phyloP scores from a whole-genome alignment of 2,888 invertebrate genomes.

The Cacoxenus indagator region DNA sequence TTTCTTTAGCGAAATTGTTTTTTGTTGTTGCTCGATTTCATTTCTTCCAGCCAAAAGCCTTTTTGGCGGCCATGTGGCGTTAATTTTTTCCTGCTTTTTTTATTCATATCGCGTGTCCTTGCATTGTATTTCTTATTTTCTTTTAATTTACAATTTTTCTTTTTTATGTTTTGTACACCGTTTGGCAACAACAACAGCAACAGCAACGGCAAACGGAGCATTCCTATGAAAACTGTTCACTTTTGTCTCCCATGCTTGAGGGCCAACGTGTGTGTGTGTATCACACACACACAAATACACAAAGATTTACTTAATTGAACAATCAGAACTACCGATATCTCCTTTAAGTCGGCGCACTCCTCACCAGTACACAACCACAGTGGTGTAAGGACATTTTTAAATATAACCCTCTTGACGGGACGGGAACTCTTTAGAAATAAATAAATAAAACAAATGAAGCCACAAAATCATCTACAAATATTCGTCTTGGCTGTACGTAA shows the following conservation, averaged over 20 bases:
- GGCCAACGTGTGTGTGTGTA: too few relatives aligned
- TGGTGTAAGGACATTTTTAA: too few relatives aligned
- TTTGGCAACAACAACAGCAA: not conserved
- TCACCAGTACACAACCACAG: too few relatives aligned
- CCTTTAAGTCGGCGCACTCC: too few relatives aligned
- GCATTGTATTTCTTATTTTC: constrained; percentile 30
- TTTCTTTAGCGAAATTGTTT: constrained; percentile 28
- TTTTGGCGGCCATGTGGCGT: constrained; percentile 44
- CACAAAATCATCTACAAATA: too few relatives aligned
- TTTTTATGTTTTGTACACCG: not conserved
- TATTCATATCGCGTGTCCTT: constrained; percentile 27
- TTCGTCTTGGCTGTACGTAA: too few relatives aligned
- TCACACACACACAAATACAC: too few relatives aligned
- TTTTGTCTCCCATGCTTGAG: not conserved
- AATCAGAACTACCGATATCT: too few relatives aligned
- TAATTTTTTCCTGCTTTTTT: constrained; percentile 51
- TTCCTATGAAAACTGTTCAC: not conserved
- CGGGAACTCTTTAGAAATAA: too few relatives aligned
- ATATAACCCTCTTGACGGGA: too few relatives aligned
- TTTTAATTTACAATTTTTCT: not conserved
- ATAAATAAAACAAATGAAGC: too few relatives aligned
- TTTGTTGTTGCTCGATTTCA: not conserved
- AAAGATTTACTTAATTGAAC: too few relatives aligned
- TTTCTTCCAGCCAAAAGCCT: not conserved
- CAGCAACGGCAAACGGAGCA: not conserved